phyloP scores from a whole-genome alignment of 2,797 vertebrate genomes.

The Chelmon rostratus region DNA sequence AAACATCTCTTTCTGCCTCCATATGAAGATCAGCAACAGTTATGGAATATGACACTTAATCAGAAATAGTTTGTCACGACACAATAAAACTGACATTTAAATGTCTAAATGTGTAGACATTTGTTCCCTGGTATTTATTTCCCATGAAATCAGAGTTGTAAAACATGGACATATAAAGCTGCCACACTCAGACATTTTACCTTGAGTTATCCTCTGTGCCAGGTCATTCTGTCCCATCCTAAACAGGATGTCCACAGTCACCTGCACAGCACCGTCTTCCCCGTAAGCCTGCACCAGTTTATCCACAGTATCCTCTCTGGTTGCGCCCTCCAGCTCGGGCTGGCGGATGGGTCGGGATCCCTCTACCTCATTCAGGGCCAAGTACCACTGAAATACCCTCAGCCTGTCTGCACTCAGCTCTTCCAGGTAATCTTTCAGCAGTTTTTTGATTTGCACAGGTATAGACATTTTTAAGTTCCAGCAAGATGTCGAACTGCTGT shows the following conservation, averaged over 20 bases:
- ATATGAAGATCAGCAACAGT: not conserved
- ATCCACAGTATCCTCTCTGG: conserved; percentile 2
- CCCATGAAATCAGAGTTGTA: too few species aligned
- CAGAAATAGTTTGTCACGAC: not conserved
- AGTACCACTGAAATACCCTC: not conserved
- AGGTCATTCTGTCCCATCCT: not conserved
- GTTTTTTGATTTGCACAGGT: rapidly evolving
- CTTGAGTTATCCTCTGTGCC: not conserved
- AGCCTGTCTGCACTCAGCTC: rapidly evolving
- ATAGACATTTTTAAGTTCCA: not conserved
- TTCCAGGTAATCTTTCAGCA: not conserved
- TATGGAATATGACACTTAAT: not conserved
- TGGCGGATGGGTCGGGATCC: not conserved
- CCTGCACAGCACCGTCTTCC: not conserved
- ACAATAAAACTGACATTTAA: too few species aligned
- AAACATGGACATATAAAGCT: not conserved
- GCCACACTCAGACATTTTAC: not conserved
- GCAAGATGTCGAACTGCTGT: too few species aligned
- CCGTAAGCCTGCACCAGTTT: not conserved
- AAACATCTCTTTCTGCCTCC: not conserved
- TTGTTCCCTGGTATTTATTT: too few species aligned
- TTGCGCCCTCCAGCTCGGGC: not conserved
- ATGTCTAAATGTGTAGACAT: too few species aligned
- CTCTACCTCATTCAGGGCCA: rapidly evolving
- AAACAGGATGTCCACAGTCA: not conserved